These are phyloP conservation scores for Drosophila mayaguana DNA, from an alignment of 2,888 invertebrate species.

Conservation along the genomic window DNA sequence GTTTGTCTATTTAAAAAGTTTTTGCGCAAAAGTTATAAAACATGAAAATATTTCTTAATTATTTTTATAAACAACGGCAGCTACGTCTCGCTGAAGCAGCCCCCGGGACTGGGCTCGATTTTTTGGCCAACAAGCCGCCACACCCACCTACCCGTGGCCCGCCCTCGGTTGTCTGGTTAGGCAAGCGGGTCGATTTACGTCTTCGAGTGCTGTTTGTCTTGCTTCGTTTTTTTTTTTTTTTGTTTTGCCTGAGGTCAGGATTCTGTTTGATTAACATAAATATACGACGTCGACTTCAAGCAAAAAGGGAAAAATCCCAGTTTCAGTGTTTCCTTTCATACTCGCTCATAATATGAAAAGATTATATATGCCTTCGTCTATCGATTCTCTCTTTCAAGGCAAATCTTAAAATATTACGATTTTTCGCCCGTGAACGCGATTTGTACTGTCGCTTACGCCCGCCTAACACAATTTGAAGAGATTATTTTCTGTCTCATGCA, in stretches of 20 bases:
- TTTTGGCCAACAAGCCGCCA: conserved; percentile 6
- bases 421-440: background rate
- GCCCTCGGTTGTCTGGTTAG: conserved; percentile 17
- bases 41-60: conserved; percentile 82
- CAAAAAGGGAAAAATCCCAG: conserved; percentile 35
- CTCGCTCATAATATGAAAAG: background rate
- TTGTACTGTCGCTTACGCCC: background rate
- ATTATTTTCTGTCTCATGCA: conserved; percentile 2
- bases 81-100: conserved; percentile 29
- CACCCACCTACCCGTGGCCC: background rate
- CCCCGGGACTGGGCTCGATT: conserved; percentile 14
- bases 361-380: background rate
- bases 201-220: conserved; percentile 69
- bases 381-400: no score
- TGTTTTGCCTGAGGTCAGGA: conserved; percentile 74
- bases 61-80: conserved; percentile 78
- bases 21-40: conserved; percentile 78
- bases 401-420: background rate
- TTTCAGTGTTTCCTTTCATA: conserved; percentile 4
- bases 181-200: conserved; percentile 50
- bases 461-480: background rate
- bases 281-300: conserved; percentile 38
- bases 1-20: conserved; percentile 80
- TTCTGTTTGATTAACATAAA: conserved; percentile 80
- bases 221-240: conserved; percentile 43